These are phyloP conservation scores for Pseudococcus longispinus DNA, from an alignment of 2,888 invertebrate species.

Conservation along the genomic window DNA sequence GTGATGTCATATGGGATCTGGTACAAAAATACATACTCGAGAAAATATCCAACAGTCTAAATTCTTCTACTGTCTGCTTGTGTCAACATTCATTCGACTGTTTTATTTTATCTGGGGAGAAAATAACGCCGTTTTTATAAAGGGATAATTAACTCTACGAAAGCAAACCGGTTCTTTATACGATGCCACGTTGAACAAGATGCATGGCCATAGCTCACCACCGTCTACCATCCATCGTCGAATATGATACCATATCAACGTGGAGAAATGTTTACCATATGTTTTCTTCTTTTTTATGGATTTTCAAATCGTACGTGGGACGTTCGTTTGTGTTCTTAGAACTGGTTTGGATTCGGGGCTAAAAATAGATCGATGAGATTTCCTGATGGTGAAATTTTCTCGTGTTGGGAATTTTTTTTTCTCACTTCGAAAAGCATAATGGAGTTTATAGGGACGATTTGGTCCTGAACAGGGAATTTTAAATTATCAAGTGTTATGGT, in stretches of 20 bases:
- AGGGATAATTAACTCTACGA: background rate
- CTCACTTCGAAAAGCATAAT: too few species aligned
- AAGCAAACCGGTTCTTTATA: background rate
- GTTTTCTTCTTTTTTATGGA: background rate
- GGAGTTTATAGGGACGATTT: too few species aligned
- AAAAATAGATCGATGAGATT: too few species aligned
- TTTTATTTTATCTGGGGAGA: slow-evolving; percentile 9
- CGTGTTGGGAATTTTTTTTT: too few species aligned
- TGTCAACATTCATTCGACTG: background rate
- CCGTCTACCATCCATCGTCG: background rate
- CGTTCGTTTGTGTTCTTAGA: background rate
- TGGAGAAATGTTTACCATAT: slow-evolving; percentile 22
- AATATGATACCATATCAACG: slow-evolving; percentile 5
- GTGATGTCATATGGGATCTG: background rate
- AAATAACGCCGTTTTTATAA: background rate
- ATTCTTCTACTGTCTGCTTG: background rate
- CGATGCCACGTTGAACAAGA: background rate
- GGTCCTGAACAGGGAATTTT: too few species aligned
- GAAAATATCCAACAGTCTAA: background rate
- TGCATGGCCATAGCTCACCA: background rate
- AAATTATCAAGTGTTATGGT: too few species aligned
- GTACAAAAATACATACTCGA: background rate
- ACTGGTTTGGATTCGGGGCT: background rate
- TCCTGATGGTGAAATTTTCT: too few species aligned
- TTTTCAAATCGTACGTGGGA: background rate